phyloP scores from a whole-genome alignment of 2,113 vertebrate genomes.

The Seriola rivoliana region DNA sequence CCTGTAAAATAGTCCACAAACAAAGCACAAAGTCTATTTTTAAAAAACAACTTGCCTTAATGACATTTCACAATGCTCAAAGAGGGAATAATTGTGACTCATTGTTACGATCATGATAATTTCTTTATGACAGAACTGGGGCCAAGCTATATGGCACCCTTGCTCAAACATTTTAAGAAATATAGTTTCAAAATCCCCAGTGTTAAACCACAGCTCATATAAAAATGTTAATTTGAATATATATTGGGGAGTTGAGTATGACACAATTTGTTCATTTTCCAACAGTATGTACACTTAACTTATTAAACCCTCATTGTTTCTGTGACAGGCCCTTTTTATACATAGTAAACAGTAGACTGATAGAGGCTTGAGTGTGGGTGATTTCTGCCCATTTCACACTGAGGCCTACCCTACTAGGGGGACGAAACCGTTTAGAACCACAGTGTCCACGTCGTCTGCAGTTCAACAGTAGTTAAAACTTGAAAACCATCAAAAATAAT shows the following conservation, averaged over 20 bases:
- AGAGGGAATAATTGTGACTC: constrained; percentile 9
- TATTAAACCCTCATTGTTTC: constrained; percentile 23
- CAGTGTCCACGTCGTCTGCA: constrained; percentile 40
- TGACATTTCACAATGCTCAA: constrained; percentile 9
- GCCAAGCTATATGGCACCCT: not conserved
- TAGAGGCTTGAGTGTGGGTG: constrained; percentile 11
- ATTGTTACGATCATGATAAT: constrained; percentile 8
- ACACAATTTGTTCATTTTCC: not conserved
- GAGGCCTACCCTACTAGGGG: constrained; percentile 10
- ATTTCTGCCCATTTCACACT: constrained; percentile 46
- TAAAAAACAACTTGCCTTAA: not conserved
- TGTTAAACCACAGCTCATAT: constrained; percentile 5
- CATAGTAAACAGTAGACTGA: constrained; percentile 39
- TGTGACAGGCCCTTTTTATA: constrained; percentile 2
- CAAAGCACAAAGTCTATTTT: not conserved
- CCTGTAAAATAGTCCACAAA: not conserved
- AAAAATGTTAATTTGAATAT: not conserved
- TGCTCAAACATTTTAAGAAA: constrained; percentile 21
- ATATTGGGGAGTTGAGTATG: not conserved
- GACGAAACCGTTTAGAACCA: constrained; percentile 35
- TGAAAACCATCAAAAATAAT: constrained; percentile 80
- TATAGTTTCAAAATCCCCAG: constrained; percentile 13
- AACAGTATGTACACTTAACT: not conserved
- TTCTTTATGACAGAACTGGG: not conserved
- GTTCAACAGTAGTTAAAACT: constrained; percentile 73